Evolutionary conservation across 2,888 invertebrate species (phyloP).

Genomic region (Melitaea athalia): DNA sequence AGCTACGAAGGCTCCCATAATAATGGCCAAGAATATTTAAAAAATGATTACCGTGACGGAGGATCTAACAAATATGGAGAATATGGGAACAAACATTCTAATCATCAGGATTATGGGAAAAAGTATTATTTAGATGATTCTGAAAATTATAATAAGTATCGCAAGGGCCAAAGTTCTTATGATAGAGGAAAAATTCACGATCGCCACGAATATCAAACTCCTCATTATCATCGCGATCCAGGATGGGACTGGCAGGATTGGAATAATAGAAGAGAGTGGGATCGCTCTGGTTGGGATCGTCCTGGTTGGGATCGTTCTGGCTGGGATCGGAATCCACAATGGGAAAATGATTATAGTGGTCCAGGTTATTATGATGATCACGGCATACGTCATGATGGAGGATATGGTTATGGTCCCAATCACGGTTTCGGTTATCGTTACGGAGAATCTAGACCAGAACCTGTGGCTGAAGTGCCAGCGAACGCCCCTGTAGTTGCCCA

Average conservation of each 20-base stretch:
- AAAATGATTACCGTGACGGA: conserved; percentile 67
- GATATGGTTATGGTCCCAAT: conserved; percentile 67
- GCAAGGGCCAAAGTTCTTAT: conserved; percentile 64
- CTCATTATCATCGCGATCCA: conserved; percentile 54
- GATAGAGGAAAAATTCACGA: conserved; percentile 67
- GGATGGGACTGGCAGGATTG: conserved; percentile 67
- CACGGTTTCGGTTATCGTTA: conserved; percentile 72
- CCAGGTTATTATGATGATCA: conserved; percentile 72
- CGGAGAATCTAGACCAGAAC: conserved; percentile 64
- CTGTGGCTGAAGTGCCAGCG: conserved; percentile 63
- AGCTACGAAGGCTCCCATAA: conserved; percentile 72
- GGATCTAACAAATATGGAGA: conserved; percentile 70
- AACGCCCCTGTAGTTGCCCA: conserved; percentile 70
- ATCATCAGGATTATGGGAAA: conserved; percentile 70
- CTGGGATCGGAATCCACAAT: conserved; percentile 53
- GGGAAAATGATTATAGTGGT: conserved; percentile 65
- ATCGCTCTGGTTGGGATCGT: conserved; percentile 53
- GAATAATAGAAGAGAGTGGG: conserved; percentile 56
- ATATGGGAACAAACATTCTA: conserved; percentile 65
- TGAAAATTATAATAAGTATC: conserved; percentile 69
- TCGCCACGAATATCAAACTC: conserved; percentile 59
- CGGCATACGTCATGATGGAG: conserved; percentile 69
- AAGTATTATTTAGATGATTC: conserved; percentile 75
- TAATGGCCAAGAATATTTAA: conserved; percentile 67
- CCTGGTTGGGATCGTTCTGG: conserved; percentile 50